Percentiles rank a stretch among this genome's conserved stretches.
Evolutionary conservation across 2,113 vertebrate genomes (phyloP).

Genomic region (Chaetura pelagica): DNA sequence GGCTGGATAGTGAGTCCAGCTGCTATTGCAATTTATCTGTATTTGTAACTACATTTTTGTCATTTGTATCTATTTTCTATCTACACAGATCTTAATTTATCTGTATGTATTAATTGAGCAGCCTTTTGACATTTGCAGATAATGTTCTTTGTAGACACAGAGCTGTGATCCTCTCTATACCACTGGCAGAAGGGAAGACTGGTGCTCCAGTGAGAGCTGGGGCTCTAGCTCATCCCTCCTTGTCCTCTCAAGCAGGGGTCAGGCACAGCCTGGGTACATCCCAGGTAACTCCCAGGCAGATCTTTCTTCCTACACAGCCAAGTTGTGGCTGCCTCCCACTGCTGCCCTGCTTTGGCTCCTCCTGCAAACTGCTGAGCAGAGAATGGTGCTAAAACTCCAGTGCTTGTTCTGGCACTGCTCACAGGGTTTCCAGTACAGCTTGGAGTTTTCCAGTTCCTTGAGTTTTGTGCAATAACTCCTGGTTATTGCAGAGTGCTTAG

Average conservation of each 20-base stretch:
- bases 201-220: not conserved
- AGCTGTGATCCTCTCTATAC: accelerated
- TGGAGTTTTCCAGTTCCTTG: not conserved
- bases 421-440: not conserved
- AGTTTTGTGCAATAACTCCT: not conserved
- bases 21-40: not conserved
- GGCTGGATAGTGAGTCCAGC: not conserved
- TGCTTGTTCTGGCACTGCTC: accelerated
- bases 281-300: not conserved
- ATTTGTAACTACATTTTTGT: not conserved
- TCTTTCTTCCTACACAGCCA: not conserved
- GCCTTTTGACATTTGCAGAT: not conserved
- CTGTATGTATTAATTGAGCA: not conserved
- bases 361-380: not conserved
- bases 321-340: not conserved
- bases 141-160: not conserved
- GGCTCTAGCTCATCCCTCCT: not conserved
- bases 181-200: not conserved
- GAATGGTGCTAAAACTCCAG: not conserved
- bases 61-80: not conserved
- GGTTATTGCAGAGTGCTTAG: not conserved
- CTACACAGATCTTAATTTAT: not conserved
- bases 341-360: not conserved
- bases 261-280: not conserved
- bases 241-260: not conserved